These are phyloP conservation scores for Heliconius hortense DNA, from an alignment of 2,888 invertebrate species.

Conservation along the genomic window DNA sequence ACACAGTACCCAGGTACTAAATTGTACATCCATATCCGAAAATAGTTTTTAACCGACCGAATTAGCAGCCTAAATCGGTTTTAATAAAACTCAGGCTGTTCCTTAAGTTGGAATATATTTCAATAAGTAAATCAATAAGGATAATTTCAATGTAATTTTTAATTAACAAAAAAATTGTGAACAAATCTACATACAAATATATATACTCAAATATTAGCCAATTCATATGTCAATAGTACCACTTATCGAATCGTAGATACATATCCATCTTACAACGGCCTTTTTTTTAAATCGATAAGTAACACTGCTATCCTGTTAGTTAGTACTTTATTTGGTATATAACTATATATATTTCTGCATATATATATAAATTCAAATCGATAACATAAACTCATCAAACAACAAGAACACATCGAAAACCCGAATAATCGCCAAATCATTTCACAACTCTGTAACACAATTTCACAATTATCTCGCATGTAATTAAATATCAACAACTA, in stretches of 20 bases:
- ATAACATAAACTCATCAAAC: background rate
- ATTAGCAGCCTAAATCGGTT: no score
- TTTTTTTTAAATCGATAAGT: no score
- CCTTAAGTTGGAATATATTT: no score
- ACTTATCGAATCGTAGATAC: no score
- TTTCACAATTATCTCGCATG: constrained; percentile 2
- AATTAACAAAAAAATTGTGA: background rate
- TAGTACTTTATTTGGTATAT: background rate
- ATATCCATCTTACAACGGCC: no score
- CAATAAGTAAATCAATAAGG: background rate
- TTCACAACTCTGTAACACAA: background rate
- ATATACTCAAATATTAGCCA: no score
- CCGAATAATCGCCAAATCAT: background rate
- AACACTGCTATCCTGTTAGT: background rate
- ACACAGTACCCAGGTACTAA: no score
- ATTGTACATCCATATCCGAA: background rate
- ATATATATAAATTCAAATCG: background rate
- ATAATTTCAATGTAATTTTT: background rate
- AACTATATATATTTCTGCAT: background rate
- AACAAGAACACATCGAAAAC: background rate
- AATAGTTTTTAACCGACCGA: no score
- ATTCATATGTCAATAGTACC: no score
- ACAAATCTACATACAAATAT: background rate
- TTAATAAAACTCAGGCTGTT: no score
- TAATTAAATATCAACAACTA: constrained; percentile 14